phyloP scores from a whole-genome alignment of 2,888 invertebrate genomes.

The Neria commutata region DNA sequence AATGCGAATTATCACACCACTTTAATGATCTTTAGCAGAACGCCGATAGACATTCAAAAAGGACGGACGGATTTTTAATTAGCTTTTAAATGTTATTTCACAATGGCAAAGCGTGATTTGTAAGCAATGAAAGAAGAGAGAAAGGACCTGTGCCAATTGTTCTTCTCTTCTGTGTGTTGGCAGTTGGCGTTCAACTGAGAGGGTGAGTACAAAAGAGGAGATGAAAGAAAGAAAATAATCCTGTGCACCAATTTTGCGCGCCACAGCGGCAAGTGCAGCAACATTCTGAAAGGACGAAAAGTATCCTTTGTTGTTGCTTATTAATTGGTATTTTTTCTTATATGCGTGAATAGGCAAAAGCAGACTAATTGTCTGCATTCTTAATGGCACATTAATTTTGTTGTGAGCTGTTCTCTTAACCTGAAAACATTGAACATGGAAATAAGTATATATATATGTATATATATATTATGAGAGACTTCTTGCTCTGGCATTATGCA shows the following conservation, averaged over 20 bases:
- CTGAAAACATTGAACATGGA: too few species aligned
- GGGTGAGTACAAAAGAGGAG: too few species aligned
- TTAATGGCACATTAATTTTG: too few species aligned
- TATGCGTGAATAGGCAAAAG: constrained; percentile 5
- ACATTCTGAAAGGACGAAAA: too few species aligned
- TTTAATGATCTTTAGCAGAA: too few species aligned
- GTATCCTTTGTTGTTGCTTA: neutral
- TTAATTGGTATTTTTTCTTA: constrained; percentile 2
- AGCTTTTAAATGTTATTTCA: constrained; percentile 30
- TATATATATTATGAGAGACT: too few species aligned
- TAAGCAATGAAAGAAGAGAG: constrained; percentile 31
- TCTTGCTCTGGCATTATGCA: too few species aligned
- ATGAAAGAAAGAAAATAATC: too few species aligned
- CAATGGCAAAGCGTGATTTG: constrained; percentile 29
- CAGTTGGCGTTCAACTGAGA: constrained; percentile 36
- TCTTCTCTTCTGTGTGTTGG: constrained; percentile 32
- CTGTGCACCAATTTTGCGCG: neutral
- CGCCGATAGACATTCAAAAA: too few species aligned
- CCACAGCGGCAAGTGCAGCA: neutral
- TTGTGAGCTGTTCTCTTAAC: too few species aligned
- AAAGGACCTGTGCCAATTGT: constrained; percentile 46
- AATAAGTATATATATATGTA: too few species aligned
- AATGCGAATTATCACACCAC: constrained; percentile 53
- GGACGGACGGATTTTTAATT: constrained; percentile 37
- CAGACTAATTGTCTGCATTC: constrained; percentile 34